Conservation (phyloP, 2,113 vertebrate genomes). For the Chaetodon trifascialis region DNA sequence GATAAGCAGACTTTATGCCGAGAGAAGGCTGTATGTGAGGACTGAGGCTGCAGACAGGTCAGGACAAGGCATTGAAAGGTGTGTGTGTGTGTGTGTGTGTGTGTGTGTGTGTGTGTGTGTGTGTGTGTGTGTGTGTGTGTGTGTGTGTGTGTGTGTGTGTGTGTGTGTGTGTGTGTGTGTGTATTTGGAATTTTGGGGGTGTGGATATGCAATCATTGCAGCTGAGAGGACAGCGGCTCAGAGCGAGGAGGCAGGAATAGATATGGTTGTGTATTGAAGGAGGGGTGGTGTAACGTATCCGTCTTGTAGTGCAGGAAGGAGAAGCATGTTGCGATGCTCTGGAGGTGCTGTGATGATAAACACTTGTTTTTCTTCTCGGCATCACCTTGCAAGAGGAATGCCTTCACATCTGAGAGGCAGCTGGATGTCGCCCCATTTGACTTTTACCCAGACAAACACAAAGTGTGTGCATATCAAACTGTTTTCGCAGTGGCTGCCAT, state of each 20-base stretch:
- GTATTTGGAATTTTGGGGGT: constrained; percentile 27
- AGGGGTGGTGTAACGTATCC: constrained; percentile 38
- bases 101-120: constrained; percentile 32
- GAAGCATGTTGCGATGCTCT: constrained; percentile 41
- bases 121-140: constrained; percentile 21
- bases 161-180: constrained; percentile 25
- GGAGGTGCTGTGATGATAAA: constrained; percentile 21
- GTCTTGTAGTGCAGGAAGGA: constrained; percentile 27
- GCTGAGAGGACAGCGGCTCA: no score
- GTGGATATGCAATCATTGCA: constrained; percentile 28
- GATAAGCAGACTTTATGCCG: background rate
- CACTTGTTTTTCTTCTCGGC: background rate
- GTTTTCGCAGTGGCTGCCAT: constrained; percentile 20
- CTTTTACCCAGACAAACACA: constrained; percentile 25
- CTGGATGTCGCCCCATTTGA: constrained; percentile 47
- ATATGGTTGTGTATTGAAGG: constrained; percentile 36
- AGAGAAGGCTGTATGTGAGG: constrained; percentile 21
- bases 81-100: constrained; percentile 20
- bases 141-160: constrained; percentile 28
- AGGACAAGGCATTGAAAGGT: constrained; percentile 47
- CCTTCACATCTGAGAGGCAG: constrained; percentile 34
- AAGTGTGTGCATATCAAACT: constrained; percentile 9
- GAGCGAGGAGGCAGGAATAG: constrained; percentile 26
- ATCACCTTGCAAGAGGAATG: constrained; percentile 41
- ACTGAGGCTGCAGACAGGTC: constrained; percentile 51